Evolutionary conservation across 1,140 invertebrate species (phyloP), one percentile per base, ranked within the genome.

Genomic region (Saxidomus purpurata): DNA sequence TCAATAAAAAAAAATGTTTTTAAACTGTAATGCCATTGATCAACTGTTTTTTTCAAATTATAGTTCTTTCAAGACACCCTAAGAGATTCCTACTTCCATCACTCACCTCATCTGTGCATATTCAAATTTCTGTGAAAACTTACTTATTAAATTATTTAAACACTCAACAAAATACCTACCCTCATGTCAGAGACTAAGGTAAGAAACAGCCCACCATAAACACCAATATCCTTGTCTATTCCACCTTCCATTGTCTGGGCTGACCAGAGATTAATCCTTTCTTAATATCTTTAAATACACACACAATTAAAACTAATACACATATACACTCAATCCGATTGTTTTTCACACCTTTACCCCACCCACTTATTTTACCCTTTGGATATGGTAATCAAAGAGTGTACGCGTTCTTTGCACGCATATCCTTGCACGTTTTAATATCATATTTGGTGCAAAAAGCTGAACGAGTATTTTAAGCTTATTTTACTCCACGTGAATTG

Each of bases 171-270:
- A n/a, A 74, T 55, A 77, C 85, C 47, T 79, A 87, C 85, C 38
- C 85, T 87, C 40, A 87, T 36, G 25, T 87, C 85, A 43, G 85
- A 77, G 15, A 87, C 31, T n/a, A 87, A 49, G 28, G 52, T 87
- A 22, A 87, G 47, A n/a, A 87, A 87, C n/a, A 87, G 55, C 13
- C 71, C 85, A 87, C 85, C 85, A 63, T 61, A 87, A 8, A 79
- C 71, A n/a, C 85, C 76, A 43, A 77, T 79, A 59, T 87, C 85
- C 49, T 87, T 87, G 28, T 87, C 85, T 6, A 87, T 77, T 8
- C 43, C 67, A 61, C 28, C 74, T 28, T 87, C 85, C 85, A 87
- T 86, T 9, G 13, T 34, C 31, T 28, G 31, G 25, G 28, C 55
- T 25, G 61, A 9, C 49, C 63, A 67, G 67, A 0, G 83, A 52